Base-by-base conservation (phyloP, 2,888 invertebrate species). In the Phortica magna region DNA sequence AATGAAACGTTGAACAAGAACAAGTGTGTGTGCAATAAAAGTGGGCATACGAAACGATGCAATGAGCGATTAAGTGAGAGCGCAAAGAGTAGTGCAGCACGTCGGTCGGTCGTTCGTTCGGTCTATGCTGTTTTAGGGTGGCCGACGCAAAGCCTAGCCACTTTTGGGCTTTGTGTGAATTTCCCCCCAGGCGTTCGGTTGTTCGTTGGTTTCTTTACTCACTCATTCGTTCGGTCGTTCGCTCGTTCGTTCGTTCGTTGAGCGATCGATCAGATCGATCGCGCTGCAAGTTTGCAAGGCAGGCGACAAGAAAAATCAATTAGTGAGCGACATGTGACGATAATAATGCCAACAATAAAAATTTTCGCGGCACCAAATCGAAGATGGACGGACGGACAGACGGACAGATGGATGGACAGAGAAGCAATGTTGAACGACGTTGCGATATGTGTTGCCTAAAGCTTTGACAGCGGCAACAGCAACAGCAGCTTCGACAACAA, bases 301-400 rank as follows among this genome's bases (percentile, higher is more conserved):
- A 89, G 89, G 90, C 90, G 91, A 92, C 92, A 92, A 91, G 92
- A 90, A 92, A 92, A 92, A 92, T 92, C 92, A 92, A 92, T 92
- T 92, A 92, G 91, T 89, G 91, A 90, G 89, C 91, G 91, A 91
- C 91, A 90, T 91, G 87, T 91, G 91, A 90, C 90, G 91, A 92
- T 91, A 91, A 91, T 91, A 90, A 88, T 89, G 89, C 88, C 89
- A 85, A 85, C 86, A 87, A 87, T 87, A 88, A 88, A 87, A 87
- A 82, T 83, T 31, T 83, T 71, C 70, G 57, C 68, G 68, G 84
- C 84, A 80, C 79, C 70, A 70, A 73, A 76, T 81, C 81, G 75
- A 77, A 42, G 83, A 72, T 73, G 7, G 74, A 70, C 74, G 55
- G 83, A 80, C 53, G 76, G 76, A 17, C 75, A 22, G 61, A 70